Conservation (phyloP, 2,888 invertebrate species). For the Hypsopygia costalis region DNA sequence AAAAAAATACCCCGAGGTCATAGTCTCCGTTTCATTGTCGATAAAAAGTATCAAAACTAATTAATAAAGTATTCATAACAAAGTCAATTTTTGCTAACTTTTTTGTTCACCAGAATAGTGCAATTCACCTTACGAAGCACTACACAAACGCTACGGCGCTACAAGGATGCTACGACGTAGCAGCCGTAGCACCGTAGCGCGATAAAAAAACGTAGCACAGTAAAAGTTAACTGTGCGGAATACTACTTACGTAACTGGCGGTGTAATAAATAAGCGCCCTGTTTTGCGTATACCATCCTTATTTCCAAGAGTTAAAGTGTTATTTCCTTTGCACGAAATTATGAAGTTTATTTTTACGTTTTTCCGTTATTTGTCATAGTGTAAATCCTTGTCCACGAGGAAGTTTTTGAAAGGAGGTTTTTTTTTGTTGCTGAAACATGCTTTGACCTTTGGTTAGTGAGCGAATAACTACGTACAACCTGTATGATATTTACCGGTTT, state of each 20-base stretch:
- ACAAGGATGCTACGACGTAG: slow-evolving; percentile 33
- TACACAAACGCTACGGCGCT: slow-evolving; percentile 33
- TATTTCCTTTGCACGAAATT: neutral
- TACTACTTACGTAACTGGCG: slow-evolving; percentile 10
- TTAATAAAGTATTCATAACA: too few relatives aligned
- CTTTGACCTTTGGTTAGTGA: slow-evolving; percentile 1
- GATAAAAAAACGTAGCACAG: slow-evolving; percentile 32
- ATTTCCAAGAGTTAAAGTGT: too few relatives aligned
- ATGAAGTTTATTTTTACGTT: slow-evolving; percentile 7
- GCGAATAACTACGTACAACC: neutral
- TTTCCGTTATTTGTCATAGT: slow-evolving; percentile 10
- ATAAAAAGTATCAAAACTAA: too few relatives aligned
- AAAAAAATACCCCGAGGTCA: too few relatives aligned
- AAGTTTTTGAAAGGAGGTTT: slow-evolving; percentile 1
- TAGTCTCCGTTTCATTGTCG: too few relatives aligned
- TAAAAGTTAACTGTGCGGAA: slow-evolving; percentile 41
- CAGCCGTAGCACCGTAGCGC: slow-evolving; percentile 13
- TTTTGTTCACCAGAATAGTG: too few relatives aligned
- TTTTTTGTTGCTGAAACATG: slow-evolving; percentile 3
- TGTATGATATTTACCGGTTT: neutral
- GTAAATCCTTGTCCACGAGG: slow-evolving; percentile 7
- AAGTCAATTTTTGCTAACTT: too few relatives aligned
- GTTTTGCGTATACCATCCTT: neutral
- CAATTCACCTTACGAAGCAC: slow-evolving; percentile 14
- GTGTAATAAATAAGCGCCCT: slow-evolving; percentile 8